phyloP scores from a whole-genome alignment of 1,140 invertebrate genomes.

The Contarinia nasturtii region DNA sequence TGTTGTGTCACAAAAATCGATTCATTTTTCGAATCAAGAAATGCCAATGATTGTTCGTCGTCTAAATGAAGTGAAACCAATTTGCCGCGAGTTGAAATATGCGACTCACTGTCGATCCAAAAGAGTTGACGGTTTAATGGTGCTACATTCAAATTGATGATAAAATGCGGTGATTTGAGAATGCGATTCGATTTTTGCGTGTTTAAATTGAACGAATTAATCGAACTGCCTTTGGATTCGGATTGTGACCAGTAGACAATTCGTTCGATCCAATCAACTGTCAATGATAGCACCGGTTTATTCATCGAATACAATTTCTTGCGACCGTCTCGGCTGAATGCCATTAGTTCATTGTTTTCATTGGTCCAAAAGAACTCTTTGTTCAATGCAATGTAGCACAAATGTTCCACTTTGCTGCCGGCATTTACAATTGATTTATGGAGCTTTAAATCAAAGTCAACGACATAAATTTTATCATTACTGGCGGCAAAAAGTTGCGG shows the following conservation, averaged over 20 bases:
- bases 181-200: constrained; percentile 11
- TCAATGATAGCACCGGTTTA: constrained; percentile 32
- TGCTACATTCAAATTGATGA: constrained; percentile 46
- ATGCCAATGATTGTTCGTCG: constrained; percentile 3
- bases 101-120: constrained; percentile 15
- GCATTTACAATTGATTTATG: constrained; percentile 15
- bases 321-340: constrained; percentile 32
- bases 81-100: constrained; percentile 2
- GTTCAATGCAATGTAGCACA: constrained; percentile 43
- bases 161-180: constrained; percentile 14
- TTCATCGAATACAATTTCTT: constrained; percentile 46
- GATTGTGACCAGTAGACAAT: constrained; percentile 62
- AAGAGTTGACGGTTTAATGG: constrained; percentile 30
- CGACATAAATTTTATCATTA: constrained; percentile 43
- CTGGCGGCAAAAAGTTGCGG: constrained; percentile 58
- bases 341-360: constrained; percentile 54
- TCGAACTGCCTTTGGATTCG: constrained; percentile 24
- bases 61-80: constrained; percentile 6
- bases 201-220: constrained; percentile 38
- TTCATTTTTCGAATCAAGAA: not conserved
- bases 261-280: constrained; percentile 69
- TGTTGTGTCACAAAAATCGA: not conserved
- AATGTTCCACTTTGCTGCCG: constrained; percentile 32
- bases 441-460: constrained; percentile 48
- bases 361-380: constrained; percentile 68